Evolutionary conservation across 2,113 vertebrate species (phyloP).

Genomic region (Lutjanus erythropterus): DNA sequence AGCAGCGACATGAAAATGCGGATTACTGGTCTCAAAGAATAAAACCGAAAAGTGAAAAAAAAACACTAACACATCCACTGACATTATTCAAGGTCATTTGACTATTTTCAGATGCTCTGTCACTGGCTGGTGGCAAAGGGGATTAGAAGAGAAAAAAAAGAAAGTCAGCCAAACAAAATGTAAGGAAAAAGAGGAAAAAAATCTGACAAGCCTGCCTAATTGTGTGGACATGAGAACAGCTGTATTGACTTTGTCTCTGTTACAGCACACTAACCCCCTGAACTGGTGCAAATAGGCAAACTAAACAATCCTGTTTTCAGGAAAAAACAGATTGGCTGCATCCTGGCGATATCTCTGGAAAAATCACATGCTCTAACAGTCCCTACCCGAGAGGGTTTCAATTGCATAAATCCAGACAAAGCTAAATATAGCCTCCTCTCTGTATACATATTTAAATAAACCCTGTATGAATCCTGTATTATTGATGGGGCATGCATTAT

Average conservation of each 20-base stretch:
- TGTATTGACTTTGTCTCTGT: constrained; percentile 76
- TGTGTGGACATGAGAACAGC: constrained; percentile 61
- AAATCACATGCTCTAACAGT: constrained; percentile 47
- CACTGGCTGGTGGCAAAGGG: constrained; percentile 54
- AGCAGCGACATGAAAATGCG: constrained; percentile 49
- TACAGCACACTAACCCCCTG: constrained; percentile 55
- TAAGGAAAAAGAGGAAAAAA: constrained; percentile 37
- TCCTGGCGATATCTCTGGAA: constrained; percentile 46
- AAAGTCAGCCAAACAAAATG: constrained; percentile 50
- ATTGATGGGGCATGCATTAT: constrained; percentile 75
- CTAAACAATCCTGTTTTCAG: constrained; percentile 58
- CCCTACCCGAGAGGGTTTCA: constrained; percentile 54
- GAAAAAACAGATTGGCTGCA: constrained; percentile 44
- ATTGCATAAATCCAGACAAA: constrained; percentile 72
- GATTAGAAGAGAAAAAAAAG: constrained; percentile 34
- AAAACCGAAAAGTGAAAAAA: constrained; percentile 32
- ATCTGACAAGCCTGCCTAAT: constrained; percentile 57
- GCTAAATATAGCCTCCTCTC: constrained; percentile 76
- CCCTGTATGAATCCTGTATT: constrained; percentile 74
- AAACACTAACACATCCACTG: constrained; percentile 27
- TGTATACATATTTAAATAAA: constrained; percentile 80
- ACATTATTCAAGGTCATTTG: constrained; percentile 74
- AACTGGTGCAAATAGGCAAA: constrained; percentile 66
- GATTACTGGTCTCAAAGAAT: constrained; percentile 60
- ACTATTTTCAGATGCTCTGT: constrained; percentile 68